These are phyloP conservation scores for Peromyscus maniculatus DNA, from an alignment of 2,113 vertebrate genomes.

Conservation along the genomic window DNA sequence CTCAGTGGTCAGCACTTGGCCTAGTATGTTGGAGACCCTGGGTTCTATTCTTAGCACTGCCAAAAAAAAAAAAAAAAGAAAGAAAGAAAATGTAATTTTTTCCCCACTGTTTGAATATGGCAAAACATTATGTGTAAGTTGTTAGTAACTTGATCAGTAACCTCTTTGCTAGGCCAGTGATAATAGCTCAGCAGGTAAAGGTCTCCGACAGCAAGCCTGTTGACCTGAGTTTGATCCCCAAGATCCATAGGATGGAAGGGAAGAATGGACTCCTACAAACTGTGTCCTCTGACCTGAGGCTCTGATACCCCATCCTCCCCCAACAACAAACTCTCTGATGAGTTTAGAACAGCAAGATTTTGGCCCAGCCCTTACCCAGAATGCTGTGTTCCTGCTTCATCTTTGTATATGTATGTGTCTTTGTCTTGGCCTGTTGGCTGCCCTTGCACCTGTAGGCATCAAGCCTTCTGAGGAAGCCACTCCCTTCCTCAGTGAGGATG, in stretches of 20 bases:
- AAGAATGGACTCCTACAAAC: neutral
- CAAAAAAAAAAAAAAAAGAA: no score
- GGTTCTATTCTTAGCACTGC: neutral
- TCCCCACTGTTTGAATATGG: neutral
- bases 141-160: neutral
- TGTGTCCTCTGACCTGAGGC: neutral
- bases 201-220: neutral
- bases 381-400: neutral
- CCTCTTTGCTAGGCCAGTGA: neutral
- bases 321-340: neutral
- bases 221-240: neutral
- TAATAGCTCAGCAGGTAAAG: neutral
- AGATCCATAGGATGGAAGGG: neutral
- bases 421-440: neutral
- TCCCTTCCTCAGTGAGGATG: neutral
- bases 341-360: neutral
- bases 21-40: neutral
- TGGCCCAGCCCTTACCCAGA: fast-evolving
- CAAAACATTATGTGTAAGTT: neutral
- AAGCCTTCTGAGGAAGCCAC: neutral
- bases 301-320: neutral
- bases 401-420: neutral
- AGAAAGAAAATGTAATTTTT: neutral
- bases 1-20: neutral
- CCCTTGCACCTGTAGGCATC: neutral